A percentile compares a stretch with the other conserved stretches of the same genome.
phyloP scores from a whole-genome alignment of 2,113 vertebrate species.

The Eulemur rufifrons region DNA sequence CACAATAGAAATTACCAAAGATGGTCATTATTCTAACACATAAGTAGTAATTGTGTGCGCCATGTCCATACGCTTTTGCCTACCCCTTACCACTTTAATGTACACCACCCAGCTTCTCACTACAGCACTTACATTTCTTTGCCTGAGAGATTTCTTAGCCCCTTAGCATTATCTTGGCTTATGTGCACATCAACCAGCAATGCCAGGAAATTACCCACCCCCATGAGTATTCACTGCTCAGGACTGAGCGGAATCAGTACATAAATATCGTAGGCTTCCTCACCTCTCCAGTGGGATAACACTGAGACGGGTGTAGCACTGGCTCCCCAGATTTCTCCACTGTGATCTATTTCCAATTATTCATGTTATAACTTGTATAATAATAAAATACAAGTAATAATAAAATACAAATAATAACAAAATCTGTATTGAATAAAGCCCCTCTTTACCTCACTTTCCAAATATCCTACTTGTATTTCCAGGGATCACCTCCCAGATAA shows the following conservation, averaged over 20 bases:
- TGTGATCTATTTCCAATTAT: neutral
- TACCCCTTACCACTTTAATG: too few relatives aligned
- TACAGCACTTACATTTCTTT: neutral
- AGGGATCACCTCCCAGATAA: neutral
- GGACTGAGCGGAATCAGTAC: neutral
- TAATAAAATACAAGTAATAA: neutral
- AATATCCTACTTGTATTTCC: neutral
- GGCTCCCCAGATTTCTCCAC: neutral
- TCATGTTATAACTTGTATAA: neutral
- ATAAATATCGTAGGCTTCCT: neutral
- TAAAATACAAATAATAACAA: neutral
- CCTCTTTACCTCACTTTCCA: neutral
- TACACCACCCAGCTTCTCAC: neutral
- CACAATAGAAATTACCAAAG: neutral
- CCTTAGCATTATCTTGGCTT: neutral
- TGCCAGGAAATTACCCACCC: neutral
- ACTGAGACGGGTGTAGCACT: neutral
- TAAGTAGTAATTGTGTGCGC: neutral
- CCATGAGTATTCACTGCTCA: neutral
- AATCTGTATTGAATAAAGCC: neutral
- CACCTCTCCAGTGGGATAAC: neutral
- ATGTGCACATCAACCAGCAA: neutral
- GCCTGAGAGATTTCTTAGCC: neutral
- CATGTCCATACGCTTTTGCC: neutral
- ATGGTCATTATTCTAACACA: neutral